Evolutionary conservation across 2,888 invertebrate species (phyloP), one percentile per base, ranked within the genome.

Genomic region (Drosophila gaucha): DNA sequence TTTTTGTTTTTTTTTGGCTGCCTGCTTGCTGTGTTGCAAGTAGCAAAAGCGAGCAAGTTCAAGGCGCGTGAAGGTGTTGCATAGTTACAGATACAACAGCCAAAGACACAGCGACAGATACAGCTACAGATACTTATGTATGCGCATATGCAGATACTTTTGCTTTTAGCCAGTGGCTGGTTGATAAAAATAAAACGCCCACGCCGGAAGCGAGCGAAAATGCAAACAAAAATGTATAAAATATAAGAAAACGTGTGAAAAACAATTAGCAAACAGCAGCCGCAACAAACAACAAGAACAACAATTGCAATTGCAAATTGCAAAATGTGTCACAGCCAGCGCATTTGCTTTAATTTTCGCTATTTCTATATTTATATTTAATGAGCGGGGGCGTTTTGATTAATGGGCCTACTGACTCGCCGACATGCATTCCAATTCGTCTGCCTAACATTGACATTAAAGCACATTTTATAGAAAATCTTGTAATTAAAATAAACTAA

Each of bases 261-360:
- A 66, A 30, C 35, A 72, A 66, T 51, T 54, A 75, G 49, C 49
- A 55, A 41, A 50, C 44, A 60, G 69, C 46, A 31, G 28, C 65
- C 16, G 30, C 33, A 54, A 28, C 22, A 50, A 39, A 52, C 30
- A 38, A 39, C 36, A 36, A 38, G 46, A 54, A 14, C 28, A 41
- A 41, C 52, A 52, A 58, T 38, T 49, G 38, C 28, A 43, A 67
- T 26, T 52, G 55, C 44, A 58, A 74, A 75, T 75, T 54, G 28
- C 67, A 73, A 82, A 85, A 67, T 82, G 57, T 85, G 86, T 87
- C 88, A 82, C 78, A 60, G 74, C 65, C 47, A 64, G 63, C 54
- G 50, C 80, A 71, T 77, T 46, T n/a, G 30, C 6, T 24, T 41
- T 41, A 24, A 41, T 66, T 77, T 39, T 67, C n/a, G 50, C 67